Conservation (phyloP, 2,888 invertebrate genomes). For the Erynnis tages region DNA sequence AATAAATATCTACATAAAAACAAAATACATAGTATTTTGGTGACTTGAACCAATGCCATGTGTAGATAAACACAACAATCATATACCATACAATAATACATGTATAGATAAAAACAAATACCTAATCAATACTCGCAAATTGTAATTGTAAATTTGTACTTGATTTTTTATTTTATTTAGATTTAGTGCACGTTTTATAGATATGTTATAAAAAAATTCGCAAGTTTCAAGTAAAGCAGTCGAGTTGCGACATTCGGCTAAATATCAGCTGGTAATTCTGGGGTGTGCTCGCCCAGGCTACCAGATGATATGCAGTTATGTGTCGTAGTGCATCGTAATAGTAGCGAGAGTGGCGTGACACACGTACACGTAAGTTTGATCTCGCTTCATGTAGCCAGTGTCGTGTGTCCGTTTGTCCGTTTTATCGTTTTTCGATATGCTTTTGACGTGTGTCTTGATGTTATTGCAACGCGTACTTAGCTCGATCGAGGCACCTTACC, state of each 20-base stretch:
- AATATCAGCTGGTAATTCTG: constrained; percentile 99
- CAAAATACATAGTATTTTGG: no score
- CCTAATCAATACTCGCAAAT: no score
- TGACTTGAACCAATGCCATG: no score
- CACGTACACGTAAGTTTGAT: constrained; percentile 68
- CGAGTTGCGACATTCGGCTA: constrained; percentile 64
- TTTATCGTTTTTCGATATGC: constrained; percentile 30
- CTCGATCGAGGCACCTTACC: no score
- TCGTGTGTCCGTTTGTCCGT: constrained; percentile 13
- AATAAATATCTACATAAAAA: no score
- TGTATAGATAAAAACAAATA: no score
- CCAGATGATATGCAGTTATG: constrained; percentile 89
- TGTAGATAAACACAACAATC: no score
- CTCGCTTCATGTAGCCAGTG: constrained; percentile 36
- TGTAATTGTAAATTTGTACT: neutral
- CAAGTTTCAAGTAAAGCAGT: constrained; percentile 15
- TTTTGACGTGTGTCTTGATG: constrained; percentile 45
- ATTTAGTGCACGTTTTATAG: constrained; percentile 6
- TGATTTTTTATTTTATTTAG: neutral
- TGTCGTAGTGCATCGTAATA: constrained; percentile 42
- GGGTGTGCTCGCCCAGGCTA: constrained; percentile 90
- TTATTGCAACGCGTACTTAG: constrained; percentile 18
- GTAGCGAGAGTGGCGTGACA: constrained; percentile 41
- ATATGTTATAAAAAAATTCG: constrained; percentile 2
- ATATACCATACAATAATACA: no score